These are phyloP conservation scores for Bruchidius siliquastri DNA, from an alignment of 2,888 invertebrate genomes.

Conservation along the genomic window DNA sequence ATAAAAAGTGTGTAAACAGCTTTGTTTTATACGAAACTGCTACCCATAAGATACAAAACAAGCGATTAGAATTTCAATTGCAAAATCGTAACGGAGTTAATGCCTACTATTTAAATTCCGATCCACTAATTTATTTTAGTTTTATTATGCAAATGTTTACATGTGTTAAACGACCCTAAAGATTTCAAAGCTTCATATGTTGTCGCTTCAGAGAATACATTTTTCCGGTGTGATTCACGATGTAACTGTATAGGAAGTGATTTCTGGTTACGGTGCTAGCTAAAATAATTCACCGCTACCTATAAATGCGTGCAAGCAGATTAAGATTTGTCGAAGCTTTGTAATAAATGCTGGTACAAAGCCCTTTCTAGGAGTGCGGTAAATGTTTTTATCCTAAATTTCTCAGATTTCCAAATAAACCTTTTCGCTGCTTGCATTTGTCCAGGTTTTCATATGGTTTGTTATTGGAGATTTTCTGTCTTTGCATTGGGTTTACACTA, in stretches of 20 bases:
- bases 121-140: not conserved
- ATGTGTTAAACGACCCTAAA: not conserved
- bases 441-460: too few relatives aligned
- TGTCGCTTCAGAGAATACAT: not conserved
- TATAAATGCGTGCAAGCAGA: too few relatives aligned
- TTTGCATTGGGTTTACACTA: too few relatives aligned
- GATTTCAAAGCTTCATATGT: not conserved
- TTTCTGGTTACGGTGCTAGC: not conserved
- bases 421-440: too few relatives aligned
- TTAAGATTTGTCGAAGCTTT: too few relatives aligned
- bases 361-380: too few relatives aligned
- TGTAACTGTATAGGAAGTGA: not conserved
- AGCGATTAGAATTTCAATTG: not conserved
- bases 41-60: not conserved
- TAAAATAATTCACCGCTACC: too few relatives aligned
- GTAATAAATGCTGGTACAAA: too few relatives aligned
- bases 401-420: too few relatives aligned
- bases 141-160: not conserved
- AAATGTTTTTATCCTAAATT: too few relatives aligned
- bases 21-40: not conserved
- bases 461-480: too few relatives aligned
- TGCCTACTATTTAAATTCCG: not conserved
- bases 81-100: not conserved
- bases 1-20: not conserved
- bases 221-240: not conserved